These are phyloP conservation scores for Tetragnatha montana DNA, from an alignment of 2,888 invertebrate genomes.

Conservation along the genomic window DNA sequence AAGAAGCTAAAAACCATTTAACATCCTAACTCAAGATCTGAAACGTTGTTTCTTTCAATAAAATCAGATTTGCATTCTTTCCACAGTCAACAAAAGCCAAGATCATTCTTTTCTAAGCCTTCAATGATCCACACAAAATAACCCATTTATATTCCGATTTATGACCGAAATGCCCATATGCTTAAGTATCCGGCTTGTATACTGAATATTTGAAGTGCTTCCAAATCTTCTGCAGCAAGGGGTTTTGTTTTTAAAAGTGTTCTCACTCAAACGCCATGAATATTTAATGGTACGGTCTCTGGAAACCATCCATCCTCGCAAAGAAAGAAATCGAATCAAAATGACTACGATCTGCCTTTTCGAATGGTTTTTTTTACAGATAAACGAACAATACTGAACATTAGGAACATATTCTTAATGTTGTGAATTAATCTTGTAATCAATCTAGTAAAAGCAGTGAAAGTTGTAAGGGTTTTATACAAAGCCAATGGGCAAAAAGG, in stretches of 20 bases:
- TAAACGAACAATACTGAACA: too few species aligned
- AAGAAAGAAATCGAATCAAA: background rate
- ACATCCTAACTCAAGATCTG: too few species aligned
- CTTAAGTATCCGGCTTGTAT: background rate
- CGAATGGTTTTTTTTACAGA: too few species aligned
- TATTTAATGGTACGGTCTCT: conserved; percentile 9
- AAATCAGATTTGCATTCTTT: too few species aligned
- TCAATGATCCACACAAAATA: background rate
- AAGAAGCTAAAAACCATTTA: too few species aligned
- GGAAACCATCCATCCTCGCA: background rate
- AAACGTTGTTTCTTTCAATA: too few species aligned
- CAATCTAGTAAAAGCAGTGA: too few species aligned
- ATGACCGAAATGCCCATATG: background rate
- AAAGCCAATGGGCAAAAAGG: too few species aligned
- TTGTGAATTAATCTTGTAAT: too few species aligned
- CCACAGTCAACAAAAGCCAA: background rate
- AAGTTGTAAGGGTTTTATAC: too few species aligned
- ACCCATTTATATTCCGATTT: background rate
- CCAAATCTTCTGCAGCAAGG: background rate
- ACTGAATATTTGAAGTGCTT: background rate
- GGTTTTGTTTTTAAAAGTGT: background rate
- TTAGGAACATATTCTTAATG: too few species aligned
- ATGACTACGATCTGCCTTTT: background rate
- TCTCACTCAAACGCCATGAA: conserved; percentile 3
- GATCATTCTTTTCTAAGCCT: background rate